Evolutionary conservation across 35 echinoderm and acorn worm species (phyloP), one percentile per base, ranked within the genome.

Genomic region (Patiria miniata): DNA sequence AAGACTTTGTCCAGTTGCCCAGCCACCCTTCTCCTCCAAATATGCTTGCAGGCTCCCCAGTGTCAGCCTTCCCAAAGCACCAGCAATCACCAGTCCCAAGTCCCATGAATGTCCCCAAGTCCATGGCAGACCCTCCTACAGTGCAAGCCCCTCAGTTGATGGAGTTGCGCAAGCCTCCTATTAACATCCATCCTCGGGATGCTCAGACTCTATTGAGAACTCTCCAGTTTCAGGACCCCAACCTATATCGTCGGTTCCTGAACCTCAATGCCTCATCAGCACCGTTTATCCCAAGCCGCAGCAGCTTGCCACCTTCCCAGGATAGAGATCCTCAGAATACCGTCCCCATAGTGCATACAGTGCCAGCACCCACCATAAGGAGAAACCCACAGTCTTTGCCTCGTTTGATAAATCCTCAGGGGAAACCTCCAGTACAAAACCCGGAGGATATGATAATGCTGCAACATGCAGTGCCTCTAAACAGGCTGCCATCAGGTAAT

Each of bases 281-380:
- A 32, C 65, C 65, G 19, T 73, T 73, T 8, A 23, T 73, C 23
- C 65, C 65, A 73, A 73, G 65, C 34, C 65, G 65, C 18, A 73
- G 65, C 65, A 73, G 65, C 65, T 73, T 73, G 65, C 65, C 65
- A 73, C 21, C 26, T 28, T 73, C 65, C 65, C 65, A 21, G 23
- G 2, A 12, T 22, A 34, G 22, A 23, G 61, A 69, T 23, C 22
- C 61, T 34, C 61, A 73, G 26, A 18, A 10, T 73, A 14, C 26
- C 21, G 65, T 26, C 26, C 65, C 65, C 2, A 7, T 23, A 73
- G 65, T 73, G 7, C 65, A 22, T 12, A 15, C 65, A 73, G 65
- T 73, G 29, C 65, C 23, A 34, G 65, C 14, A 30, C 34, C 65
- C 34, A 34, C 19, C 10, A 7, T 73, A 23, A 73, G 65, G 65